A percentile compares a stretch with the other conserved stretches of the same genome.
These are phyloP conservation scores for Drosophila saltans DNA, from an alignment of 1,140 invertebrate genomes.

Conservation along the genomic window DNA sequence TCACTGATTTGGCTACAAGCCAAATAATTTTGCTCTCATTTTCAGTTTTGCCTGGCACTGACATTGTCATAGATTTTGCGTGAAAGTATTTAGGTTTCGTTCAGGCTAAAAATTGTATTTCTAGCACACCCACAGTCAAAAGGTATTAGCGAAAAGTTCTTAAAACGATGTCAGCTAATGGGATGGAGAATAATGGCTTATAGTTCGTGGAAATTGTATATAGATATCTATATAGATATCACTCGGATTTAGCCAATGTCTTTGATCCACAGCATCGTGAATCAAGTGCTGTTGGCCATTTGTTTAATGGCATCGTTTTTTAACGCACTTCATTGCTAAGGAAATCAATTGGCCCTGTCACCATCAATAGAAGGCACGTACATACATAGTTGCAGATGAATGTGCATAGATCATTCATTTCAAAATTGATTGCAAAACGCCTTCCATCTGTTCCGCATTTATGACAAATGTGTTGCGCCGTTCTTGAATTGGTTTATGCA, in stretches of 20 bases:
- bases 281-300: constrained; percentile 27
- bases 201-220: constrained; percentile 21
- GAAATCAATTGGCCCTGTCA: not conserved
- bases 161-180: constrained; percentile 21
- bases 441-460: constrained; percentile 66
- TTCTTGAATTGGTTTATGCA: constrained; percentile 54
- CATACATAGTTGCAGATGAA: not conserved
- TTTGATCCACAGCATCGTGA: constrained; percentile 40
- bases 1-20: constrained; percentile 55
- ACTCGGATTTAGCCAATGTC: constrained; percentile 43
- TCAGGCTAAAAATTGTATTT: constrained; percentile 56
- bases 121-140: constrained; percentile 67
- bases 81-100: constrained; percentile 68
- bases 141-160: constrained; percentile 39
- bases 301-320: constrained; percentile 10
- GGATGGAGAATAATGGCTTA: not conserved
- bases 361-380: constrained; percentile 5
- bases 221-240: constrained; percentile 8
- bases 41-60: constrained; percentile 62
- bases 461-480: constrained; percentile 65
- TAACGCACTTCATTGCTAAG: not conserved
- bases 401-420: constrained; percentile 32
- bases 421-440: not conserved
- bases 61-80: constrained; percentile 67
- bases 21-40: constrained; percentile 77